phyloP scores from a whole-genome alignment of 2,113 vertebrate genomes.

The Neodon shergylaensis region DNA sequence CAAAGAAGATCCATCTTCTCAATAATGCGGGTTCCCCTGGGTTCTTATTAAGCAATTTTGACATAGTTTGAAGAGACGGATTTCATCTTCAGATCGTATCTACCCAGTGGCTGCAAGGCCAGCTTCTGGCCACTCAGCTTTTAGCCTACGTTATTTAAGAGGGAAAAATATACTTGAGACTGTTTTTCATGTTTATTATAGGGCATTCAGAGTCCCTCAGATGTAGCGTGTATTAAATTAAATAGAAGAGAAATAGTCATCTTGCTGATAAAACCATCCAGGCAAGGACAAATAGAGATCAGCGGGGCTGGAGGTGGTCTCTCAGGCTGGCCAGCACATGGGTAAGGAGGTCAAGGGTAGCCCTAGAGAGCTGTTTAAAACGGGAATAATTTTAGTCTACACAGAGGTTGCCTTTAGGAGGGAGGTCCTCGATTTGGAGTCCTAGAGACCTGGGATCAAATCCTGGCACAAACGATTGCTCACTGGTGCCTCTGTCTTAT shows the following conservation, averaged over 20 bases:
- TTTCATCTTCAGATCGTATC: constrained; percentile 63
- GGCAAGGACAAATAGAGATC: background rate
- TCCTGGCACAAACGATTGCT: background rate
- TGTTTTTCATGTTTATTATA: constrained; percentile 64
- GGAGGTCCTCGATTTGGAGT: background rate
- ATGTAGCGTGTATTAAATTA: background rate
- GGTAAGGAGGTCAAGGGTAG: background rate
- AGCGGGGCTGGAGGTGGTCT: fast-evolving
- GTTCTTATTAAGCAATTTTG: constrained; percentile 73
- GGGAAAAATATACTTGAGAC: constrained; percentile 13
- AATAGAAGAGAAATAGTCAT: constrained; percentile 6
- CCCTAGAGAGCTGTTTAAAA: background rate
- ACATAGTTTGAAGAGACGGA: constrained; percentile 64
- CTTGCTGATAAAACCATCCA: background rate
- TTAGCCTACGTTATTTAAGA: constrained; percentile 57
- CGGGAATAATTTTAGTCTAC: background rate
- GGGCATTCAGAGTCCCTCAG: constrained; percentile 13
- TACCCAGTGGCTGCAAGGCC: constrained; percentile 36
- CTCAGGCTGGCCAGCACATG: background rate
- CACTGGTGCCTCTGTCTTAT: background rate
- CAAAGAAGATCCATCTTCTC: constrained; percentile 49
- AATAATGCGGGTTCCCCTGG: constrained; percentile 42
- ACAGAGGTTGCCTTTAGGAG: background rate
- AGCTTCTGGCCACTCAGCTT: constrained; percentile 48
- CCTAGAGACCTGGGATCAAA: background rate